phyloP scores from a whole-genome alignment of 1,140 invertebrate species.

The Calosoma granatense region DNA sequence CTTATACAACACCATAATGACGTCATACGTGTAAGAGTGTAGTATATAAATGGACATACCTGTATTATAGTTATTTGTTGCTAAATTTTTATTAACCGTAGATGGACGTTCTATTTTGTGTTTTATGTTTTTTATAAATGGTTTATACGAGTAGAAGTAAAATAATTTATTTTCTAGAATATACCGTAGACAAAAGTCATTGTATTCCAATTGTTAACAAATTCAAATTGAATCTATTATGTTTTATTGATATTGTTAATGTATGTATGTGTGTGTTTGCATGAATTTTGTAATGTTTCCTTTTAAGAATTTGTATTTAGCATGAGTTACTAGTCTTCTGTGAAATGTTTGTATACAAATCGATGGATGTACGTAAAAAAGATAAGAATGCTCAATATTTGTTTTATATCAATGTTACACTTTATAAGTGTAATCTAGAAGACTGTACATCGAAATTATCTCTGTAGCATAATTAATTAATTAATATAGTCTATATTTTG shows the following conservation, averaged over 20 bases:
- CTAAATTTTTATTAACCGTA: background rate
- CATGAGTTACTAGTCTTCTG: background rate
- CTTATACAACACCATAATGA: no score
- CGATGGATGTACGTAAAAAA: background rate
- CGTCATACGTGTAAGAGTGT: no score
- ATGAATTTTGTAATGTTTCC: background rate
- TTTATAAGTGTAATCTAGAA: slow-evolving; percentile 2
- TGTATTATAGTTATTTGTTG: no score
- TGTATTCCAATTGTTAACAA: background rate
- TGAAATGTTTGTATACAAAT: background rate
- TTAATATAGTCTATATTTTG: background rate
- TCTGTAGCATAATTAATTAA: background rate
- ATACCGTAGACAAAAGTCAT: background rate
- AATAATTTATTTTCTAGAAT: background rate
- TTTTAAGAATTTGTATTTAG: background rate
- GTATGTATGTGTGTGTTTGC: background rate
- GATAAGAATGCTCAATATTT: background rate
- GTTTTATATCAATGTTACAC: background rate
- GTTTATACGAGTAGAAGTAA: no score
- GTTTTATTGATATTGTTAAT: background rate
- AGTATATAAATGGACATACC: no score
- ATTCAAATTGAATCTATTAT: background rate
- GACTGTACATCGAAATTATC: slow-evolving; percentile 1
- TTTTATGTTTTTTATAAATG: no score
- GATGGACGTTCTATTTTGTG: no score